Evolutionary conservation across 2,113 vertebrate species (phyloP).

Genomic region (Pangasianodon gigas): DNA sequence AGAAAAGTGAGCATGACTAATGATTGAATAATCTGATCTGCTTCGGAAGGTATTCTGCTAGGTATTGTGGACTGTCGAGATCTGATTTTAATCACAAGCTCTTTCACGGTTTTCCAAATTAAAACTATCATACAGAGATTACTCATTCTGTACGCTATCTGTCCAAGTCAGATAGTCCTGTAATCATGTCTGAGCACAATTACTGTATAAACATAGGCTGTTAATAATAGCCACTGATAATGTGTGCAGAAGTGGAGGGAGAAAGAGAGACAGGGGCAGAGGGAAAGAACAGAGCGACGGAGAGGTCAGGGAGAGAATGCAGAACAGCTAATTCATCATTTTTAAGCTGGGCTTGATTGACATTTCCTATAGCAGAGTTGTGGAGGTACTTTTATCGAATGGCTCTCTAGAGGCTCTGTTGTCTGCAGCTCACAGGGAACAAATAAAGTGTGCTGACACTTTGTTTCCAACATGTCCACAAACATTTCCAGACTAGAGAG

Average conservation of each 20-base stretch:
- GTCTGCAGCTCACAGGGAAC: constrained; percentile 24
- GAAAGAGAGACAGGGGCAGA: neutral
- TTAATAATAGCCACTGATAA: neutral
- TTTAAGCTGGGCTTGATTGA: constrained; percentile 37
- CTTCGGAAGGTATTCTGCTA: neutral
- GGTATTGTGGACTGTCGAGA: neutral
- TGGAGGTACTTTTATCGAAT: constrained; percentile 41
- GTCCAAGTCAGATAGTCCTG: neutral
- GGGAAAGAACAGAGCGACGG: neutral
- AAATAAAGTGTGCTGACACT: constrained; percentile 39
- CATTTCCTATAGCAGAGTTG: constrained; percentile 24
- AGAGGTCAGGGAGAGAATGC: neutral
- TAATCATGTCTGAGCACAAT: neutral
- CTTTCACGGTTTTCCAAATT: neutral
- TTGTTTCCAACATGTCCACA: constrained; percentile 14
- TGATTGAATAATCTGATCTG: neutral
- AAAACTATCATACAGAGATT: neutral
- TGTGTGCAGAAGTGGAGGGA: neutral
- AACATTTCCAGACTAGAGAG: constrained; percentile 10
- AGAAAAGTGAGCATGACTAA: constrained; percentile 18
- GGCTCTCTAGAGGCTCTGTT: constrained; percentile 34
- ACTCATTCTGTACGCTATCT: neutral
- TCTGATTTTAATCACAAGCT: neutral
- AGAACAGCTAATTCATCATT: constrained; percentile 36
- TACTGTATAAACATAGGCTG: neutral